Evolutionary conservation across 1,140 invertebrate species (phyloP), one percentile per base, ranked within the genome.

Genomic region (Lethrus apterus): DNA sequence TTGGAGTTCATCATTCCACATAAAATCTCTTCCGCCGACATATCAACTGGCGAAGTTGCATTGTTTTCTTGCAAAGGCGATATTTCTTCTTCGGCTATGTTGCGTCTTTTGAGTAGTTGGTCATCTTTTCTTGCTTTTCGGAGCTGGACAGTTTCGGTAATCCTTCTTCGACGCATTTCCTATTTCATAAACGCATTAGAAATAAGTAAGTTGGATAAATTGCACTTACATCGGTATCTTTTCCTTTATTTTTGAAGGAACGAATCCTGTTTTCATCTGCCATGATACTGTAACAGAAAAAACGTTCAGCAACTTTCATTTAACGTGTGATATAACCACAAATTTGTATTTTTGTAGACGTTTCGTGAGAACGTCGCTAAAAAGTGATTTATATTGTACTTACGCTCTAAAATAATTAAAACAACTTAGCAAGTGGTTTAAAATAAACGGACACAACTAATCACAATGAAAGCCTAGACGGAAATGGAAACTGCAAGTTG

Each of bases 121-220:
- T 98, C 93, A 70, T 98, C 93, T 62, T 95, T 89, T 31, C 89
- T 86, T 4, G 85, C 83, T 73, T 97, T 98, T 10, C 96, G 73
- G 4, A 99, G 70, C 56, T 95, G 88, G 8, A 98, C 80, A 5
- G 82, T 88, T 14, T 89, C 77, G 66, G 97, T 92, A 57, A 78
- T 84, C 48, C 95, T 77, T 47, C 91, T 80, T 53, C 91, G 77
- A 44, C 94, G 79, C 64, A 94, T 80, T 56, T 93, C 89, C 86
- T 92, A 55, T 36, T n/a, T n/a, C n/a, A 24, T 14, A 9, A 21
- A 10, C 8, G 11, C 4, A 33, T 19, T 19, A 13, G 32, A 48
- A 17, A 23, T 30, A 33, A 44, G 20, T 18, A 46, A 43, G 10
- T 32, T 29, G 3, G 14, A 51, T 20, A 32, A 29, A 15, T 41